Evolutionary conservation across 2,113 vertebrate genomes (phyloP).

Genomic region (Furnarius figulus): DNA sequence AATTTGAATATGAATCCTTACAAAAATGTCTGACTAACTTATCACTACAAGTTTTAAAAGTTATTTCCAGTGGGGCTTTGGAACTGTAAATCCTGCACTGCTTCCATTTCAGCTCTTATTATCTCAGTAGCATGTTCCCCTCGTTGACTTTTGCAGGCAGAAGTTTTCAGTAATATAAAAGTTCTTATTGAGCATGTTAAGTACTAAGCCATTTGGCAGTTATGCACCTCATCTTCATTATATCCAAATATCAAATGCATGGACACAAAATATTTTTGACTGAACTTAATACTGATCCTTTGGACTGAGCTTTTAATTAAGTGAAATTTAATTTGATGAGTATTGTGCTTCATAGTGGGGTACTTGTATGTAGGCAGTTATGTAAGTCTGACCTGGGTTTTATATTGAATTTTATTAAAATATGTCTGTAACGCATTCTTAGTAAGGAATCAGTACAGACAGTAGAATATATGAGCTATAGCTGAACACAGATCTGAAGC

Average conservation of each 20-base stretch:
- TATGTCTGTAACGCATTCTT: background rate
- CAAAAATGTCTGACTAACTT: background rate
- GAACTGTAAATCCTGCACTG: background rate
- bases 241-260: background rate
- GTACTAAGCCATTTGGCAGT: background rate
- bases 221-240: background rate
- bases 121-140: background rate
- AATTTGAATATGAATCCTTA: background rate
- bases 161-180: background rate
- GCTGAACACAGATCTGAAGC: background rate
- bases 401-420: constrained; percentile 23
- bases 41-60: background rate
- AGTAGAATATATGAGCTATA: background rate
- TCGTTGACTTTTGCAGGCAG: background rate
- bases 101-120: background rate
- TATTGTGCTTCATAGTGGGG: background rate
- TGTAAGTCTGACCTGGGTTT: background rate
- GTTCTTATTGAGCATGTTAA: background rate
- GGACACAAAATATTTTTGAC: constrained; percentile 17
- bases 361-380: background rate
- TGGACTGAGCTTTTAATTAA: constrained; percentile 24
- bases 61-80: background rate
- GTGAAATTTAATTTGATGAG: background rate
- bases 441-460: background rate
- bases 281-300: background rate